Evolutionary conservation across 2,113 vertebrate species (phyloP).

Genomic region (Hippopotamus amphibius): DNA sequence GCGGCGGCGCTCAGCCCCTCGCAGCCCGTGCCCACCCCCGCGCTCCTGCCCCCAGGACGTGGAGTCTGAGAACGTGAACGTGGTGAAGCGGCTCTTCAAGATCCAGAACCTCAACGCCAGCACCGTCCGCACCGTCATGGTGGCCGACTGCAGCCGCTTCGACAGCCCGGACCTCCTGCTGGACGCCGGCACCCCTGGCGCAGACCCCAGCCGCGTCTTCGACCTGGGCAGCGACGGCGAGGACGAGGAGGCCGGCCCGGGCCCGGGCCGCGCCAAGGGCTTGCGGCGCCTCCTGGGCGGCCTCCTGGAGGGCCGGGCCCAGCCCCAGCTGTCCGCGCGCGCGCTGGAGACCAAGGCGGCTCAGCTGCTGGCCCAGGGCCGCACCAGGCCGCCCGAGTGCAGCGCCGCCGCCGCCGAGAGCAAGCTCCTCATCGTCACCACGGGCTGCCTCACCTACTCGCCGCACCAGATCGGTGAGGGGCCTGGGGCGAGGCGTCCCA

Average conservation of each 20-base stretch:
- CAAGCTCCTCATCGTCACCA: conserved; percentile 98
- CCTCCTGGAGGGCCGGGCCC: conserved; percentile 81
- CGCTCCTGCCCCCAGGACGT: conserved; percentile 88
- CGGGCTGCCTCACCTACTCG: conserved; percentile 97
- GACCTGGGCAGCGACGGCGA: conserved; percentile 83
- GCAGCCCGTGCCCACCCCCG: background rate
- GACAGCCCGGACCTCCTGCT: conserved; percentile 93
- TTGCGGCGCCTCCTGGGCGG: conserved; percentile 86
- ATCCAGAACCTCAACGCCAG: conserved; percentile 99
- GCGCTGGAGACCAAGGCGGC: conserved; percentile 93
- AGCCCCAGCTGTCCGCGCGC: conserved; percentile 83
- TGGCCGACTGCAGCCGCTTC: conserved; percentile 95
- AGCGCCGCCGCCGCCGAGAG: conserved; percentile 84
- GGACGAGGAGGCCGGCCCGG: background rate
- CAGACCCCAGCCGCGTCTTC: conserved; percentile 84
- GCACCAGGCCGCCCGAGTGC: conserved; percentile 89
- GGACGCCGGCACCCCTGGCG: conserved; percentile 88
- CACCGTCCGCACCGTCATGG: conserved; percentile 97
- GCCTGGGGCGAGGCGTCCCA: background rate
- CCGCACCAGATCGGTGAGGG: conserved; percentile 97
- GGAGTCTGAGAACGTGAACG: conserved; percentile 97
- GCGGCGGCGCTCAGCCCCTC: rapidly evolving
- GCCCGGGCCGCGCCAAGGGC: background rate
- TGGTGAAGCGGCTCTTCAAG: conserved; percentile 98
- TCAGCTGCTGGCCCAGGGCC: conserved; percentile 89